Percentiles rank a stretch among this genome's conserved stretches.
Evolutionary conservation across 2,797 vertebrate genomes (phyloP).

Genomic region (Sebastes reedi): DNA sequence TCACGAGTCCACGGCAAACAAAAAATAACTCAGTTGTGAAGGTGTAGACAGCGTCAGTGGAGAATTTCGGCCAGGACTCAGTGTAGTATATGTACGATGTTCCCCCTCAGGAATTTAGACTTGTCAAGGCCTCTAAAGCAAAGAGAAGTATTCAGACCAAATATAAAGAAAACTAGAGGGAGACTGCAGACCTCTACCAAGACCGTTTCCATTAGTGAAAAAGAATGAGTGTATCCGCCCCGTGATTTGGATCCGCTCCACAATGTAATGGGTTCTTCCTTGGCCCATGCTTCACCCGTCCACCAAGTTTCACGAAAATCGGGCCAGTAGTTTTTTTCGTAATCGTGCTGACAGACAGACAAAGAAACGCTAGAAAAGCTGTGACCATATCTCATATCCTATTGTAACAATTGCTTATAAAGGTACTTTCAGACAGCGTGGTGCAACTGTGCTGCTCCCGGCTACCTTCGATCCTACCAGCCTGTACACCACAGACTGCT

Average conservation of each 20-base stretch:
- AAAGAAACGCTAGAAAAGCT: no score
- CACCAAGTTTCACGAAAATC: no score
- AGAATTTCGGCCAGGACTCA: neutral
- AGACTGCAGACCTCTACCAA: neutral
- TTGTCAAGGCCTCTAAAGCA: neutral
- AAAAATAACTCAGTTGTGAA: neutral
- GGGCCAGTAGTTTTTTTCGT: no score
- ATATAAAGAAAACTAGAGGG: neutral
- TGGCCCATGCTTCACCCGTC: no score
- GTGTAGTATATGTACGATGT: neutral
- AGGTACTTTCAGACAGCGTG: no score
- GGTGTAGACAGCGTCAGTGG: neutral
- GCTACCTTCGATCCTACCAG: neutral
- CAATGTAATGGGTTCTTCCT: no score
- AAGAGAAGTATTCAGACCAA: neutral
- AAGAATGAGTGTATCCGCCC: accelerated
- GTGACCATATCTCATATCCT: no score
- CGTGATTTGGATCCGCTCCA: no score
- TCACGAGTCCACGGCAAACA: neutral
- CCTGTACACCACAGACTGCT: neutral
- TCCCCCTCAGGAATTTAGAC: neutral
- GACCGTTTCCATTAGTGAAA: neutral
- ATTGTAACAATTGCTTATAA: no score
- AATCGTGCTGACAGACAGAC: no score
- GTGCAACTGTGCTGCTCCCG: neutral